These are phyloP conservation scores for Tenthredo scrophulariae DNA, from an alignment of 2,888 invertebrate genomes.

Conservation along the genomic window DNA sequence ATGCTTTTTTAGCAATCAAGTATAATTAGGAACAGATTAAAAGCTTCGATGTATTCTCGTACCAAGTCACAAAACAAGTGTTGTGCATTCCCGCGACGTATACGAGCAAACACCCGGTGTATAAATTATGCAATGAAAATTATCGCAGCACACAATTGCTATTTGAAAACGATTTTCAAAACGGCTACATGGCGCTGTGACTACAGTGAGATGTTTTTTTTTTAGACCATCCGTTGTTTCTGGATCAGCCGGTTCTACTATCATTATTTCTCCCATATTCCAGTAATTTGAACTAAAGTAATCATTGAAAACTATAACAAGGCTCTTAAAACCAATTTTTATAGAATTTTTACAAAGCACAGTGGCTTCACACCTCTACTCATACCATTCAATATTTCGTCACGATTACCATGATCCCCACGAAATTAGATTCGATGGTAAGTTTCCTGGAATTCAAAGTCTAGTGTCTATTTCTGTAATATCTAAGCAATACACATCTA, in stretches of 20 bases:
- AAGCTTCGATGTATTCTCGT: too few relatives aligned
- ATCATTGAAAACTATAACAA: background rate
- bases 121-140: background rate
- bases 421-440: constrained; percentile 1
- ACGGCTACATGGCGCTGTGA: background rate
- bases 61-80: too few relatives aligned
- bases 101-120: background rate
- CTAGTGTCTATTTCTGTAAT: background rate
- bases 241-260: constrained; percentile 36
- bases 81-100: too few relatives aligned
- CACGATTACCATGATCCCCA: background rate
- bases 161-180: background rate
- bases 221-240: constrained; percentile 30
- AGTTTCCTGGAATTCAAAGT: background rate
- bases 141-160: background rate
- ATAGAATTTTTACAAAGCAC: constrained; percentile 39
- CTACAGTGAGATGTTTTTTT: constrained; percentile 30
- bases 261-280: constrained; percentile 11
- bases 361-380: background rate
- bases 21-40: too few relatives aligned
- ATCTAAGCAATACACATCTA: background rate
- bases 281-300: constrained; percentile 15
- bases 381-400: background rate
- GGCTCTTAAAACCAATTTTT: background rate
- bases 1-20: too few relatives aligned